Evolutionary conservation across 1,140 invertebrate genomes (phyloP), one percentile per base, ranked within the genome.

Genomic region (Euschistus heros): DNA sequence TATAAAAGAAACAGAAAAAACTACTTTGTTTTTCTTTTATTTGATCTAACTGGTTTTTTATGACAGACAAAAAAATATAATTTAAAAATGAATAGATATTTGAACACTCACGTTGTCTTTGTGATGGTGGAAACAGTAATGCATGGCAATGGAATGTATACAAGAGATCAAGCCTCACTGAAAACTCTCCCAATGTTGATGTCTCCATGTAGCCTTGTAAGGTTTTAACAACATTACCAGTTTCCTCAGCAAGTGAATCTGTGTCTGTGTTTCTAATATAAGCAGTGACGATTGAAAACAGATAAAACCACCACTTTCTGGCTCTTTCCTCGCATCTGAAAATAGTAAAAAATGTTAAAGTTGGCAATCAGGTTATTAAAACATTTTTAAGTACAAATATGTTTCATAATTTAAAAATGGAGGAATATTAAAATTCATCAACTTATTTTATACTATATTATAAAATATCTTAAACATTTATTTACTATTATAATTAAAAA

Each of bases 281-380:
- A 37, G 75, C 73, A 47, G 84, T 80, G 7, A 88, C 73, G 1
- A 91, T 75, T 13, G 84, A 81, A 72, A 89, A 95, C 18, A 97
- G 74, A 72, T 89, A 85, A 74, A 94, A 92, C 92, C 93, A 97
- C 84, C 91, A 96, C 75, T 88, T 89, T 42, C 85, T 81, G 0
- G 83, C 80, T 63, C 83, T 79, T 0, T 79, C 75, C 69, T 82
- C 77, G 59, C 86, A 78, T 70, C 86, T 86, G 69, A 24, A 57
- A 57, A 17, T 50, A n/a, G n/a, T n/a, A n/a, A n/a, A n/a, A n/a
- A n/a, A n/a, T n/a, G n/a, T n/a, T n/a, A n/a, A n/a, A n/a, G n/a
- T n/a, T n/a, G n/a, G n/a, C n/a, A n/a, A n/a, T n/a, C n/a, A n/a
- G n/a, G n/a, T n/a, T n/a, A n/a, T n/a, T n/a, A n/a, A n/a, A n/a